phyloP scores from a whole-genome alignment of 2,797 vertebrate genomes.

The Kryptopterus vitreolus region DNA sequence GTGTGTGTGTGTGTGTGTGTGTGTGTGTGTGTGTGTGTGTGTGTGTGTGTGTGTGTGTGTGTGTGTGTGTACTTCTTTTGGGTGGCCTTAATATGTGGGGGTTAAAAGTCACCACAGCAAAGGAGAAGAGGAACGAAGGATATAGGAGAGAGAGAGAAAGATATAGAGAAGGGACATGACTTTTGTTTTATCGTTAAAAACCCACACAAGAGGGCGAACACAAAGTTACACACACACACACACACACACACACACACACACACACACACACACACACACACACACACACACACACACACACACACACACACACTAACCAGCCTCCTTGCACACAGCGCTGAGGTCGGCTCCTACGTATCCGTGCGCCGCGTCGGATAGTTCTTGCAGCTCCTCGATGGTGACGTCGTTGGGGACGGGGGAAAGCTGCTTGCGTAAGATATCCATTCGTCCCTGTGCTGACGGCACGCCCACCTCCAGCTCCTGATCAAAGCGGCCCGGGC shows the following conservation, averaged over 20 bases:
- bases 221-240: conserved; percentile 3
- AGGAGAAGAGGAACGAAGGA: conserved; percentile 1
- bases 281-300: neutral
- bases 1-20: neutral
- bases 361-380: conserved; percentile 81
- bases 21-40: neutral
- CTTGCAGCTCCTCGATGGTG: conserved; percentile 70
- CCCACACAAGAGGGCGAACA: neutral
- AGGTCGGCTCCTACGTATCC: conserved; percentile 96
- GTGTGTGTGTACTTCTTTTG: neutral
- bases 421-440: conserved; percentile 87
- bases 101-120: neutral
- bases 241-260: neutral
- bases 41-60: neutral
- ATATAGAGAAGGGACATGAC: neutral
- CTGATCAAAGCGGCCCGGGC: conserved; percentile 93
- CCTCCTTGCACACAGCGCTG: conserved; percentile 90
- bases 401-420: conserved; percentile 74
- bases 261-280: conserved; percentile 24
- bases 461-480: conserved; percentile 96
- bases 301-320: conserved; percentile 68
- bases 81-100: conserved; percentile 12
- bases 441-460: conserved; percentile 77
- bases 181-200: neutral
- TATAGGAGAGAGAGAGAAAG: neutral